Evolutionary conservation across 2,113 vertebrate genomes (phyloP).

Genomic region (Albula goreensis): DNA sequence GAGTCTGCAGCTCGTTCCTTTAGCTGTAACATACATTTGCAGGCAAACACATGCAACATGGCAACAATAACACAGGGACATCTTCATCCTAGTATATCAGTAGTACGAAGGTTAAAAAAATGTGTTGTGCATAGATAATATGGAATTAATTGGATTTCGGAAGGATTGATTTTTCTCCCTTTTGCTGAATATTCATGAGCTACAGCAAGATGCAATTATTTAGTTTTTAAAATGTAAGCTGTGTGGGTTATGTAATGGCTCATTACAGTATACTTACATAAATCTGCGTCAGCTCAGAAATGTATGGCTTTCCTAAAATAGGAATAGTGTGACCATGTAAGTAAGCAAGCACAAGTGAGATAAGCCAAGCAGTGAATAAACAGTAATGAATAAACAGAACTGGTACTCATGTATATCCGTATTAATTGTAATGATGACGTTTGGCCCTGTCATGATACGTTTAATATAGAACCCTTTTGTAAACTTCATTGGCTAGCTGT

Average conservation of each 20-base stretch:
- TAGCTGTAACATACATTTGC: neutral
- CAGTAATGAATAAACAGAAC: neutral
- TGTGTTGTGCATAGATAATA: neutral
- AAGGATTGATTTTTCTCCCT: neutral
- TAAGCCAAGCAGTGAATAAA: neutral
- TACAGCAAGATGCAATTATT: conserved; percentile 8
- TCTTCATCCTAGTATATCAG: neutral
- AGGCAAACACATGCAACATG: conserved; percentile 15
- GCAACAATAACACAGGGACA: neutral
- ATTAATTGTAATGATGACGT: conserved; percentile 15
- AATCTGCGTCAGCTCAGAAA: neutral
- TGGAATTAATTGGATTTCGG: neutral
- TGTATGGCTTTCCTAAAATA: conserved; percentile 13
- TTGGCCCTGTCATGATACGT: neutral
- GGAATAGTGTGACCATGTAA: neutral
- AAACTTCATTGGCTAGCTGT: neutral
- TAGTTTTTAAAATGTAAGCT: neutral
- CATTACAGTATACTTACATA: neutral
- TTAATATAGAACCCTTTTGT: neutral
- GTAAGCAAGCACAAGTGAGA: neutral
- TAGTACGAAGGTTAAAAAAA: neutral
- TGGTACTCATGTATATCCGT: conserved; percentile 9
- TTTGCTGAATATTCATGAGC: neutral
- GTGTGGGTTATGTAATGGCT: conserved; percentile 15
- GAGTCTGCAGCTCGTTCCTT: conserved; percentile 22